Base-by-base conservation (phyloP, 2,888 invertebrate species). In the Cephus rjabovi region DNA sequence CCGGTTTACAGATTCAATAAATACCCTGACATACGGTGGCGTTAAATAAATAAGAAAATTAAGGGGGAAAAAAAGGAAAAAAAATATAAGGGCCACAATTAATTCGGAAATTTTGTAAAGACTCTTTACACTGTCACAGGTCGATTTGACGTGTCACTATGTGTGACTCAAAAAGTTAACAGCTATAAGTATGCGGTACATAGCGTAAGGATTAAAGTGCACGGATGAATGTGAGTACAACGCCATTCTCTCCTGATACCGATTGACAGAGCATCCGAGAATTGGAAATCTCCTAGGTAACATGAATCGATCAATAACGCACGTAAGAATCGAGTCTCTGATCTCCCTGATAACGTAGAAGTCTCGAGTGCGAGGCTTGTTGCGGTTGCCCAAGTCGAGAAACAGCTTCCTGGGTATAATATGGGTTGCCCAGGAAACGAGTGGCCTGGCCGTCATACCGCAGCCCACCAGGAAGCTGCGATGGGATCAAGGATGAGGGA, bases 371-470 rank as follows among this genome's bases (percentile, higher is more conserved):
- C 31, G 88, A 87, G 80, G 83, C 86, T 81, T 75, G 82, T 34
- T 79, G 91, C 23, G 56, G 56, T 56, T 56, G 75, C 70, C 87
- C 85, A 69, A 83, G 84, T 74, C 88, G 84, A 30, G 78, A 40
- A 83, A 86, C 68, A 75, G 76, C 76, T 56, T 83, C 84, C 34
- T 83, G 82, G 37, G 79, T 76, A 12, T 78, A 80, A 69, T 81
- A 83, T 68, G 81, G 73, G 83, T 71, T 89, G 89, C 78, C 87
- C 87, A 77, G 89, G 89, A 70, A 86, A 87, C 69, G 86, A 88
- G 75, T 87, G 87, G 77, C 89, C 87, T 34, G 87, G 85, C 15
- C 87, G 23, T 56, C 56, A 15, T 56, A 56, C 56, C 56, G 23
- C 56, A 56, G 56, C 56, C 79, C 56, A 56, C 56, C 56, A 56